A percentile compares a stretch with the other conserved stretches of the same genome.
Conservation (phyloP, 1,140 invertebrate species). For the Papilio aristodemus region DNA sequence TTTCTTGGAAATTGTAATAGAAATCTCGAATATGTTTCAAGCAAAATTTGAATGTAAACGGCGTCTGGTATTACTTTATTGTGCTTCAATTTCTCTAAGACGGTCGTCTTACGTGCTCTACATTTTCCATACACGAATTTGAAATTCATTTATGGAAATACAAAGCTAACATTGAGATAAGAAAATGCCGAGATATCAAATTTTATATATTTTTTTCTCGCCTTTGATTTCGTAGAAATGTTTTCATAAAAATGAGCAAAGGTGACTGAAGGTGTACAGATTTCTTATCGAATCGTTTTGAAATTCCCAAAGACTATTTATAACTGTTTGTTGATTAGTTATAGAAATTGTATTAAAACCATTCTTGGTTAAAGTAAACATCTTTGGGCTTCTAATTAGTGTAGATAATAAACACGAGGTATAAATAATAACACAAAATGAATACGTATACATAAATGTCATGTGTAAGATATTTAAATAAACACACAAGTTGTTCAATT, state of each 20-base stretch:
- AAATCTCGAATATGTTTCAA: slow-evolving; percentile 8
- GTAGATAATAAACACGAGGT: too few species aligned
- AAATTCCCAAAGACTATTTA: too few species aligned
- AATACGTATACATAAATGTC: too few species aligned
- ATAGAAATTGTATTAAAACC: too few species aligned
- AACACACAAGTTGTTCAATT: background rate
- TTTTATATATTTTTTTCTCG: slow-evolving; percentile 1
- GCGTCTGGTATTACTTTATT: slow-evolving; percentile 24
- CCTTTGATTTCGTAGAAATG: slow-evolving; percentile 4
- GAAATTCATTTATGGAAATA: slow-evolving; percentile 18
- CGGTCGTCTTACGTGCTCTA: background rate
- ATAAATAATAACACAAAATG: too few species aligned
- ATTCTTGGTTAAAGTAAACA: too few species aligned
- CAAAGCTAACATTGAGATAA: slow-evolving; percentile 12
- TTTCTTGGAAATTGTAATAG: slow-evolving; percentile 4
- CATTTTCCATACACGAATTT: slow-evolving; percentile 18
- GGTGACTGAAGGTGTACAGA: background rate
- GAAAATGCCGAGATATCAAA: slow-evolving; percentile 14
- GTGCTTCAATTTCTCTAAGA: slow-evolving; percentile 21
- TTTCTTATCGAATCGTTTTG: background rate
- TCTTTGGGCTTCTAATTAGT: too few species aligned
- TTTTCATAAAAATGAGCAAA: slow-evolving; percentile 10
- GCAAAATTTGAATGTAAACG: slow-evolving; percentile 25
- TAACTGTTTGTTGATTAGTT: too few species aligned
- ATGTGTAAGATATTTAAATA: background rate